A percentile compares a stretch with the other conserved stretches of the same genome.
Evolutionary conservation across 2,888 invertebrate species (phyloP).

Genomic region (Eubasilissa splendida): DNA sequence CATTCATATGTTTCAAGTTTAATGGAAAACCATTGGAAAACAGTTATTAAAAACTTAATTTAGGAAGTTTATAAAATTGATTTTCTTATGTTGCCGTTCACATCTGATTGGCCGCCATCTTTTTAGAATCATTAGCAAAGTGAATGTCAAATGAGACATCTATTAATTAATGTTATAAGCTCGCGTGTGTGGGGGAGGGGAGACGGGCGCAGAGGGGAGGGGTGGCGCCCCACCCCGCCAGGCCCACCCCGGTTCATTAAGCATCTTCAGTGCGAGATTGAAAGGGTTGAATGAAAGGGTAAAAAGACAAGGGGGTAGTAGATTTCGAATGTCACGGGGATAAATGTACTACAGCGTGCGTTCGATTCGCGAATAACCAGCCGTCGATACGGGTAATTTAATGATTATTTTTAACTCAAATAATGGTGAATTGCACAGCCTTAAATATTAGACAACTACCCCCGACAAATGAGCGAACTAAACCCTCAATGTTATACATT

Average conservation of each 20-base stretch:
- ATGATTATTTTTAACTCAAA: too few relatives aligned
- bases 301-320: slow-evolving; percentile 20
- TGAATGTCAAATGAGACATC: slow-evolving; percentile 47
- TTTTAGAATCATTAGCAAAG: slow-evolving; percentile 44
- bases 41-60: too few relatives aligned
- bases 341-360: not conserved
- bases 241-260: slow-evolving; percentile 36
- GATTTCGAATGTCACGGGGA: slow-evolving; percentile 19
- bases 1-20: too few relatives aligned
- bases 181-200: not conserved
- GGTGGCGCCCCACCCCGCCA: not conserved
- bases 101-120: slow-evolving; percentile 27
- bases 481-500: too few relatives aligned
- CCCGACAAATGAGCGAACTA: too few relatives aligned
- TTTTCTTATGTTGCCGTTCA: too few relatives aligned
- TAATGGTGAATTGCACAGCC: too few relatives aligned
- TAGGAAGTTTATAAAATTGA: too few relatives aligned
- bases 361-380: too few relatives aligned
- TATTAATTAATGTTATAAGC: slow-evolving; percentile 45
- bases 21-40: too few relatives aligned
- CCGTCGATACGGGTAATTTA: too few relatives aligned
- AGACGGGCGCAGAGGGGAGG: not conserved
- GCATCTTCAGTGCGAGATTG: slow-evolving; percentile 39
- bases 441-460: too few relatives aligned
- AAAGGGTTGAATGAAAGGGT: slow-evolving; percentile 35